Conservation (phyloP, 2,113 vertebrate species). For the Puma concolor region DNA sequence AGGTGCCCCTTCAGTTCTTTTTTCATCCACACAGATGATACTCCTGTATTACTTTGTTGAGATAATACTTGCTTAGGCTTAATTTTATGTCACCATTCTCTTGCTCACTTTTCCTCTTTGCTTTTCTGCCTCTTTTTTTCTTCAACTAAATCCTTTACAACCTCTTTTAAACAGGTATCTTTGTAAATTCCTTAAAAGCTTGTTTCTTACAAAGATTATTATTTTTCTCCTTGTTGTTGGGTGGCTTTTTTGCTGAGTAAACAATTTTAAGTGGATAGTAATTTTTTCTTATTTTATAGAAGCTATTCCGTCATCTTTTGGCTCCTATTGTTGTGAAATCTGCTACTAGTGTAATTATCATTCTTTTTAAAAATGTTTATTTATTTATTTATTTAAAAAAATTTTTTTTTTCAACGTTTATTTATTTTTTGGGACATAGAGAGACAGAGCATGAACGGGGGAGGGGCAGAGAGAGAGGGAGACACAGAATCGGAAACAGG, state of each 20-base stretch:
- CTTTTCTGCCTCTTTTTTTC: background rate
- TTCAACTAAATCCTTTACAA: background rate
- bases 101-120: background rate
- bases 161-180: background rate
- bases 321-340: background rate
- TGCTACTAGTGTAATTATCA: background rate
- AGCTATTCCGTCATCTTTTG: background rate
- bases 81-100: background rate
- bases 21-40: background rate
- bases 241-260: background rate
- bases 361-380: background rate
- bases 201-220: slow-evolving; percentile 17
- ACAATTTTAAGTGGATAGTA: background rate
- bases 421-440: too few species aligned
- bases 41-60: background rate
- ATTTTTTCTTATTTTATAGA: background rate
- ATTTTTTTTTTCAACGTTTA: too few species aligned
- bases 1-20: background rate
- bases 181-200: background rate
- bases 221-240: background rate
- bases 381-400: too few species aligned
- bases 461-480: too few species aligned
- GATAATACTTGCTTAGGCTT: background rate
- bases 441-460: too few species aligned
- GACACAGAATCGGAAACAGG: too few species aligned